phyloP scores from a whole-genome alignment of 2,888 invertebrate species.

The Conus canariensis region DNA sequence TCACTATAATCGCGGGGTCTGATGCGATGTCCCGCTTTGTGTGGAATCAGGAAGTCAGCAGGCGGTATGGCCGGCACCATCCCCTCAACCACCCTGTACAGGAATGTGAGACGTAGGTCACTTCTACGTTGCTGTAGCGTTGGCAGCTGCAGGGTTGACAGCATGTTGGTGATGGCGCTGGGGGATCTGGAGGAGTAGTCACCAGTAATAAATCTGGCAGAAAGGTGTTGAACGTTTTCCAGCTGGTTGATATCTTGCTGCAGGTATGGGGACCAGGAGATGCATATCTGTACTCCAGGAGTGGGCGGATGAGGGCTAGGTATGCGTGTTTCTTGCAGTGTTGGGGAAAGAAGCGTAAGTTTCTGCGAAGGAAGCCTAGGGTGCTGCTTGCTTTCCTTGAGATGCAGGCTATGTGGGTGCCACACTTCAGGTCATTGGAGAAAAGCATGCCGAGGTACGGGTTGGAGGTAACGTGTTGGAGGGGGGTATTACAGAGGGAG shows the following conservation, averaged over 20 bases:
- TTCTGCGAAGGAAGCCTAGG: constrained; percentile 47
- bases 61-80: too few relatives aligned
- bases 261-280: constrained; percentile 49
- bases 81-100: too few relatives aligned
- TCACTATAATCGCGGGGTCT: too few relatives aligned
- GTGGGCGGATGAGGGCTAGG: constrained; percentile 43
- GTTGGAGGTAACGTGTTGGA: constrained; percentile 39
- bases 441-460: constrained; percentile 48
- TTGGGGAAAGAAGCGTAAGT: constrained; percentile 44
- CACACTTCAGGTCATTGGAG: constrained; percentile 50
- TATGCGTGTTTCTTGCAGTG: neutral
- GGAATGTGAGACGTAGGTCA: too few relatives aligned
- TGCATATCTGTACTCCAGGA: constrained; percentile 48
- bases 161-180: too few relatives aligned
- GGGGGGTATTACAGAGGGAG: constrained; percentile 41
- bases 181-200: too few relatives aligned
- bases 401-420: constrained; percentile 45
- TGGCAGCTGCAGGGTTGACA: too few relatives aligned
- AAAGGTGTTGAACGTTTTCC: constrained; percentile 7
- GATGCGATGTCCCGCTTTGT: too few relatives aligned
- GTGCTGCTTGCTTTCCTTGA: constrained; percentile 47
- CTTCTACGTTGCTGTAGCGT: too few relatives aligned
- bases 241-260: constrained; percentile 49
- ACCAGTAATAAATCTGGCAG: too few relatives aligned
- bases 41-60: too few relatives aligned